Percentiles rank a stretch among this genome's conserved stretches.
Evolutionary conservation across 2,888 invertebrate species (phyloP).

Genomic region (Artemia sinica): DNA sequence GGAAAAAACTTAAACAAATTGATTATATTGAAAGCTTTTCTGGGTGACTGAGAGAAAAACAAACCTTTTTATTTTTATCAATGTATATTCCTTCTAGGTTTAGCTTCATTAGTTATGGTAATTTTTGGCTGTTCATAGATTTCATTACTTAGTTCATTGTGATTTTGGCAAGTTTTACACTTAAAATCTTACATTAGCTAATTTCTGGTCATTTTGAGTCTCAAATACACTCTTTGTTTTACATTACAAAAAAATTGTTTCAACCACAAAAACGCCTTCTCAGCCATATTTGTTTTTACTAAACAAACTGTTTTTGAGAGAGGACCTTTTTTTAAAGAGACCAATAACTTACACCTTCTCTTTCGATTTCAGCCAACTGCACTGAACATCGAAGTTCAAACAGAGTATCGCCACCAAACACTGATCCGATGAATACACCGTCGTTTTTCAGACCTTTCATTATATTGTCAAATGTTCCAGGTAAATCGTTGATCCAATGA

Average conservation of each 20-base stretch:
- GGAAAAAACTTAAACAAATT: no score
- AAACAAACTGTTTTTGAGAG: not conserved
- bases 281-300: not conserved
- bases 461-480: slow-evolving; percentile 44
- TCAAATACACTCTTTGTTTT: not conserved
- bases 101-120: no score
- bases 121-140: no score
- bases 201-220: not conserved
- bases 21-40: no score
- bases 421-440: slow-evolving; percentile 77
- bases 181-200: no score
- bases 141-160: no score
- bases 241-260: not conserved
- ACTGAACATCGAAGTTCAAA: slow-evolving; percentile 73
- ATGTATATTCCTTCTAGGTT: no score
- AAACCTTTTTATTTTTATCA: no score
- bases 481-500: slow-evolving; percentile 98
- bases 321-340: not conserved
- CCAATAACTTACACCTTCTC: slow-evolving; percentile 43
- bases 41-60: no score
- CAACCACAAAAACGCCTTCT: not conserved
- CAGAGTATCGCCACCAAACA: slow-evolving; percentile 89
- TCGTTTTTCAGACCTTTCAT: slow-evolving; percentile 60
- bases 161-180: no score
- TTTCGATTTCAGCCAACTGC: slow-evolving; percentile 80